Percentiles rank a stretch among this genome's conserved stretches.
These are phyloP conservation scores for Labeo catla DNA, from an alignment of 2,113 vertebrate genomes.

Conservation along the genomic window DNA sequence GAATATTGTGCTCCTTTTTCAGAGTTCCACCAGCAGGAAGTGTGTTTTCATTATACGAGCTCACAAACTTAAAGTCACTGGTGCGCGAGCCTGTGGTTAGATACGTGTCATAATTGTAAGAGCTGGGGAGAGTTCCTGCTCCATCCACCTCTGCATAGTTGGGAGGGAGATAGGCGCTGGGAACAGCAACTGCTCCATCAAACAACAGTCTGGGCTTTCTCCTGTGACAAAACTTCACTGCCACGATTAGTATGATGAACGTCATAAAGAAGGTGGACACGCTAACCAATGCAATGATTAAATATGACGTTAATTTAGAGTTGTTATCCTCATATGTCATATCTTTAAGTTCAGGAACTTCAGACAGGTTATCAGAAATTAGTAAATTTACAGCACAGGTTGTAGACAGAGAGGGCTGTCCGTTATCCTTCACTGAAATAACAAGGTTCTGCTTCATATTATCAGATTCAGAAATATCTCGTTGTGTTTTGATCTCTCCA, in stretches of 20 bases:
- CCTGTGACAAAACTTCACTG: slow-evolving; percentile 69
- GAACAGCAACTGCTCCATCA: slow-evolving; percentile 70
- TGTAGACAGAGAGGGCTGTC: slow-evolving; percentile 73
- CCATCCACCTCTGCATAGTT: slow-evolving; percentile 66
- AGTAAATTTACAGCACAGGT: slow-evolving; percentile 76
- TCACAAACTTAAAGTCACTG: slow-evolving; percentile 68
- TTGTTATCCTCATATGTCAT: slow-evolving; percentile 65
- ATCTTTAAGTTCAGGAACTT: slow-evolving; percentile 71
- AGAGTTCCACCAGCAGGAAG: slow-evolving; percentile 61
- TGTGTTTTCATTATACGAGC: slow-evolving; percentile 67
- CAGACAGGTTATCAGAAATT: slow-evolving; percentile 80
- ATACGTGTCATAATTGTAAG: slow-evolving; percentile 69
- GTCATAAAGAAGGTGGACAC: slow-evolving; percentile 76
- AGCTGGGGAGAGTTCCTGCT: slow-evolving; percentile 68
- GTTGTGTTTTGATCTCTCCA: slow-evolving; percentile 54
- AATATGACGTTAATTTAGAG: slow-evolving; percentile 71
- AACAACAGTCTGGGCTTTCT: slow-evolving; percentile 69
- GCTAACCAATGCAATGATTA: slow-evolving; percentile 69
- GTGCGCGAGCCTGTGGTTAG: slow-evolving; percentile 68
- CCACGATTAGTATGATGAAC: slow-evolving; percentile 70
- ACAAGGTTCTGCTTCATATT: slow-evolving; percentile 67
- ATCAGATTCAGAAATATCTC: slow-evolving; percentile 63
- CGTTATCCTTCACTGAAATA: slow-evolving; percentile 69
- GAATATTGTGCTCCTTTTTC: slow-evolving; percentile 22
- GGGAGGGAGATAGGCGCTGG: slow-evolving; percentile 69